Evolutionary conservation across 2,888 invertebrate genomes (phyloP), one percentile per base, ranked within the genome.

Genomic region (Acrobeloides nanus): DNA sequence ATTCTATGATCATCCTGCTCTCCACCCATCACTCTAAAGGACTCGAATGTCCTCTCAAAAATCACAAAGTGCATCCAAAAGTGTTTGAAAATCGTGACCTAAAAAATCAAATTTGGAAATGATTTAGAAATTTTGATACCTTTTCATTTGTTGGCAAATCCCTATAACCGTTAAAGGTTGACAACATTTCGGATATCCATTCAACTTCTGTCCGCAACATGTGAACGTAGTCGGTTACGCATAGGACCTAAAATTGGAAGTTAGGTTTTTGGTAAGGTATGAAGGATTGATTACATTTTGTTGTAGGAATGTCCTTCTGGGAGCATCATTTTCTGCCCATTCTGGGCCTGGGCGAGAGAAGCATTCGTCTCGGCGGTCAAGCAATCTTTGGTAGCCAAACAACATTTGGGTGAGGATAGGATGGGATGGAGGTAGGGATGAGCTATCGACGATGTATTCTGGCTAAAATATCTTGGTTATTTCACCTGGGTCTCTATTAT

Each of bases 41-140:
- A 38, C 25, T 53, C 53, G 21, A 56, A 53, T 26, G 32, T 42
- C 17, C 53, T 29, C 38, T 58, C 57, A 17, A 57, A 21, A 20
- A 57, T 40, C 18, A 57, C 53, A 29, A 57, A 59, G 24, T 38
- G 43, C n/a, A 57, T 56, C 57, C 57, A 57, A 32, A 51, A 57
- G 33, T 55, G 15, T n/a, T 48, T 59, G 38, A 57, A 57, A 10
- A 57, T 35, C 26, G 27, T 6, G 6, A 39, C 17, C 21, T 20
- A 33, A 15, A 44, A 2, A 31, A 31, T 3, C 3, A 15, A 31
- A 47, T 17, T 35, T 48, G 6, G 21, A 49, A 15, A 34, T 50
- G n/a, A 4, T 49, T 46, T 3, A n/a, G 34, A 39, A 12, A 24
- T 48, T 8, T 12, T 7, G n/a, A 40, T 7, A 55, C 55, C 34